Percentiles rank a stretch among this genome's conserved stretches.
phyloP scores from a whole-genome alignment of 2,797 vertebrate species.

The Lacerta agilis region DNA sequence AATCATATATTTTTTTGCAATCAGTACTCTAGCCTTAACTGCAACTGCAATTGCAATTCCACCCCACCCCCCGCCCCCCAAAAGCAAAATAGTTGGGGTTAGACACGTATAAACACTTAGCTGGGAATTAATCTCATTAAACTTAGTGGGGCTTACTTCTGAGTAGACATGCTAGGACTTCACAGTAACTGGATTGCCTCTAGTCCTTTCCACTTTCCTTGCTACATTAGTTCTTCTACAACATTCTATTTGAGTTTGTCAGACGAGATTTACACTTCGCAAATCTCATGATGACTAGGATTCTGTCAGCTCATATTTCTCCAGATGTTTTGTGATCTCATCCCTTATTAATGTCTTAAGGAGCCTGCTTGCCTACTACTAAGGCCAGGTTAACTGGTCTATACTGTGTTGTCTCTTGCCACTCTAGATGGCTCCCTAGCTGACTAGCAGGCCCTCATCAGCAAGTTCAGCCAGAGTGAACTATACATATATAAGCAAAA shows the following conservation, averaged over 20 bases:
- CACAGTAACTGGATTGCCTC: slow-evolving; percentile 13
- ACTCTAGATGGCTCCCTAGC: slow-evolving; percentile 62
- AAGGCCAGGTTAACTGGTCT: slow-evolving; percentile 60
- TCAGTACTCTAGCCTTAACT: slow-evolving; percentile 34
- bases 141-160: not conserved
- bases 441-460: slow-evolving; percentile 53
- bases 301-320: slow-evolving; percentile 72
- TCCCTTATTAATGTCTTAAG: slow-evolving; percentile 64
- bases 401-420: slow-evolving; percentile 62
- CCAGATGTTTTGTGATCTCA: slow-evolving; percentile 76
- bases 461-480: slow-evolving; percentile 72
- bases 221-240: slow-evolving; percentile 48
- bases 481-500: slow-evolving; percentile 35
- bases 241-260: slow-evolving; percentile 55
- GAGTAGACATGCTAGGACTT: not conserved
- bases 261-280: slow-evolving; percentile 61
- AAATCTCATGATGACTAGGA: slow-evolving; percentile 58
- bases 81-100: slow-evolving; percentile 33
- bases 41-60: not conserved
- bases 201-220: slow-evolving; percentile 44
- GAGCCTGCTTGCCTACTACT: slow-evolving; percentile 64
- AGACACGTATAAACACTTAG: not conserved
- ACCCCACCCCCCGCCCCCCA: not conserved
- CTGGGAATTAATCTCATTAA: not conserved
- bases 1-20: slow-evolving; percentile 12